Evolutionary conservation across 2,113 vertebrate genomes (phyloP), one percentile per base, ranked within the genome.

Genomic region (Microtus oregoni): DNA sequence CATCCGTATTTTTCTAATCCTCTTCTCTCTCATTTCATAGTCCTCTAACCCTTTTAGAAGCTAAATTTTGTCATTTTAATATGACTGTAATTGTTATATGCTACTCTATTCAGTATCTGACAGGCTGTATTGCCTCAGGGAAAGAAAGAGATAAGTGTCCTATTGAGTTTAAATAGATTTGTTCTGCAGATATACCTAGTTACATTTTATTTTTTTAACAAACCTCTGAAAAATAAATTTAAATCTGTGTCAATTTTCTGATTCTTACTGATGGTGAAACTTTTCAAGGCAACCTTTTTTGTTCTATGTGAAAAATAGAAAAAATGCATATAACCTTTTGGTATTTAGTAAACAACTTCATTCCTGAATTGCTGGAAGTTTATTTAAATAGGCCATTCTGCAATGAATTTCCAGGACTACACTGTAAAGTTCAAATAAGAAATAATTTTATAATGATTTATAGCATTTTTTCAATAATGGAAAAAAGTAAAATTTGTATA

Each of bases 51-150:
- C 89, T 96, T 97, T 97, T 95, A 95, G 73, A 92, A 96, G 73
- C 81, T 96, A 93, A 92, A 96, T 95, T 92, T 92, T 97, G 86
- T 92, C 73, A 2, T 97, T 96, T 97, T 95, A 92, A 95, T 95
- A 88, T 3, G 28, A 95, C 0, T 55, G 87, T 92, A 97, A 98
- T 90, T 94, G 65, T n/a, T 85, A 47, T 81, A 96, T 79, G 0
- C 0, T 8, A 30, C 41, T 98, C 32, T 94, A 70, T 89, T 98
- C 77, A 85, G 30, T 92, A 68, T 28, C 73, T 73, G 90, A 95
- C 10, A 79, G 89, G 92, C 7, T 73, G 83, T 92, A n/a, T 94
- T 95, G 70, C 82, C 96, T 95, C 32, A 44, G 75, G 91, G 90
- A 41, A 88, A 94, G 44, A 96, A 86, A 94, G 65, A 94, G 65